Base-by-base conservation (phyloP, 2,797 vertebrate genomes). In the Aythya fuligula region DNA sequence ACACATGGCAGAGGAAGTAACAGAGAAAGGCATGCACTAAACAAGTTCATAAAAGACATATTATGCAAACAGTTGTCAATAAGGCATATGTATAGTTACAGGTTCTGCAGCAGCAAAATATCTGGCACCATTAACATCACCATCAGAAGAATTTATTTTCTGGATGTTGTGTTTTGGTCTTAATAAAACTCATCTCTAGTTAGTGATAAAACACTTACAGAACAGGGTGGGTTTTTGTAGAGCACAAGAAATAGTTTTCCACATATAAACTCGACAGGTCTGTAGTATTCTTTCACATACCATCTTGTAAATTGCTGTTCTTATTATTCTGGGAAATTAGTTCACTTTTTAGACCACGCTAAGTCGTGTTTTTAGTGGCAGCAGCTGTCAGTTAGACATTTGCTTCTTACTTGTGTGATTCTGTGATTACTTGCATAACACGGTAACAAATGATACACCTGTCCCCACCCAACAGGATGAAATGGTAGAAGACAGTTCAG, bases 1-100 rank as follows among this genome's bases (percentile, higher is more conserved):
- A 81, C 60, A 49, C 85, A 74, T 78, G 60, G 75, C 64, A 94
- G 88, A 60, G 67, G 61, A 96, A 89, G 88, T 45, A 53, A 51
- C 39, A 61, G 74, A 69, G 80, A 86, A 58, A 30, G 70, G 16
- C 69, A 32, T 34, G 38, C 43, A 36, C 32, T 69, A 16, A 94
- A 87, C 38, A 67, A 38, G 79, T 74, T 58, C 58, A 70, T 80
- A 64, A 91, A 90, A 96, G 74, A 47, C 49, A 28, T 74, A 60
- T 65, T 66, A 71, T 85, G 73, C 69, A 70, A 79, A 65, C 67
- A 86, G 36, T 41, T 65, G 13, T 34, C 66, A 28, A 25, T 72
- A 36, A 72, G 49, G 54, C 38, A 21, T n/a, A 87, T 71, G 21
- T 47, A 34, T 28, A 84, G 28, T 57, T 53, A 73, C 56, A 77